Evolutionary conservation across 2,888 invertebrate genomes (phyloP).

Genomic region (Tethea ocularis): DNA sequence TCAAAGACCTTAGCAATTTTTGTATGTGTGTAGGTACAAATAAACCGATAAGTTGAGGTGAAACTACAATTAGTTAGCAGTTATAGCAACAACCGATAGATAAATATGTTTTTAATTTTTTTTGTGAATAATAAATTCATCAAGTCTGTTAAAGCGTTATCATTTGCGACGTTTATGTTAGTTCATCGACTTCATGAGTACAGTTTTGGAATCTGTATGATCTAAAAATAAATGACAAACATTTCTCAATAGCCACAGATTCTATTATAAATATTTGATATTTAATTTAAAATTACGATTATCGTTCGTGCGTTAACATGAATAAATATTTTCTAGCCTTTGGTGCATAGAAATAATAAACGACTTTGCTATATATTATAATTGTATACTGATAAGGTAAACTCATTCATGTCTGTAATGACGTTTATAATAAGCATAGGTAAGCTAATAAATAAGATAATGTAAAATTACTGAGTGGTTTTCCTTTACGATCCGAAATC

Average conservation of each 20-base stretch:
- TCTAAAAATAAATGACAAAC: background rate
- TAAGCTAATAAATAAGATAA: no score
- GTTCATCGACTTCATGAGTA: background rate
- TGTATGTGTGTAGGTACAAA: background rate
- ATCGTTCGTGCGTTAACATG: no score
- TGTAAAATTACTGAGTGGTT: no score
- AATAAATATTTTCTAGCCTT: no score
- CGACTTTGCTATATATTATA: no score
- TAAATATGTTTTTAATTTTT: background rate
- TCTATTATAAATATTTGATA: no score
- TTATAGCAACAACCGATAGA: background rate
- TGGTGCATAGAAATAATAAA: no score
- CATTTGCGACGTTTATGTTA: background rate
- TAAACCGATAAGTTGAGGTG: background rate
- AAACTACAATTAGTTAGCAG: background rate
- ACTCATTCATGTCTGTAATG: no score
- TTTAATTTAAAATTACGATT: no score
- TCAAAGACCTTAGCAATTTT: background rate
- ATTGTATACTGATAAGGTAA: no score
- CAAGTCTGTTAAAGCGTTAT: background rate
- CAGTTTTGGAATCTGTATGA: background rate
- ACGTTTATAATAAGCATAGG: no score
- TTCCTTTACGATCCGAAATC: no score
- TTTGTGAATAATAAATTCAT: background rate
- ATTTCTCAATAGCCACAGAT: background rate